Evolutionary conservation across 2,797 vertebrate species (phyloP), one percentile per base, ranked within the genome.

Genomic region (Carcharodon carcharias): DNA sequence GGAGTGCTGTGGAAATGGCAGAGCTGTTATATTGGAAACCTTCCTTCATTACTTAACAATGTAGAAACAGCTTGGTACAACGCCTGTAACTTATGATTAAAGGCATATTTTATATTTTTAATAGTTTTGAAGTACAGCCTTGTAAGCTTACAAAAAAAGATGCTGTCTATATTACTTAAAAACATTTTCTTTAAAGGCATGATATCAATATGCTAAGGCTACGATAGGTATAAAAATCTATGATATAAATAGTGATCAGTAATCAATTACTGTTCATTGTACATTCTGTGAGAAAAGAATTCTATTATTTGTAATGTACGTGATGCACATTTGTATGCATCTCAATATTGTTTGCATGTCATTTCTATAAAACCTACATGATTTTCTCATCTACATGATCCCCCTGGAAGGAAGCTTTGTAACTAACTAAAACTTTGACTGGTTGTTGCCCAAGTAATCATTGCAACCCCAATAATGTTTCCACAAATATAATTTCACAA

Each of bases 181-280:
- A 95, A 95, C 67, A 95, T 50, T 95, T 95, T 95, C 69, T 77
- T 95, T 45, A 95, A 95, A 95, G 65, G 94, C 69, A 95, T 95
- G 69, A 92, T 95, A 56, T 95, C 50, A 95, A 77, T 95, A 56
- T 56, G 69, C 94, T 95, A 95, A 73, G 94, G 69, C 94, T 73
- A 56, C 94, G 56, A 77, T 73, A 73, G 67, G 94, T 95, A 95
- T 95, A 95, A 95, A 95, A 95, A 95, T 95, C 94, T 95, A 73
- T 77, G 94, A 95, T 95, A 95, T 95, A 95, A 95, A 95, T 95
- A 50, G 28, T 95, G 69, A 71, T 77, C 94, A 95, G 94, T 95
- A 56, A 95, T 95, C 94, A 73, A 73, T 95, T 95, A 95, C 94
- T 77, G 94, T 77, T 56, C 65, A 95, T 58, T 95, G 77, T 95